These are phyloP conservation scores for Mactra quadrangularis DNA, from an alignment of 1,140 invertebrate genomes.

Conservation along the genomic window DNA sequence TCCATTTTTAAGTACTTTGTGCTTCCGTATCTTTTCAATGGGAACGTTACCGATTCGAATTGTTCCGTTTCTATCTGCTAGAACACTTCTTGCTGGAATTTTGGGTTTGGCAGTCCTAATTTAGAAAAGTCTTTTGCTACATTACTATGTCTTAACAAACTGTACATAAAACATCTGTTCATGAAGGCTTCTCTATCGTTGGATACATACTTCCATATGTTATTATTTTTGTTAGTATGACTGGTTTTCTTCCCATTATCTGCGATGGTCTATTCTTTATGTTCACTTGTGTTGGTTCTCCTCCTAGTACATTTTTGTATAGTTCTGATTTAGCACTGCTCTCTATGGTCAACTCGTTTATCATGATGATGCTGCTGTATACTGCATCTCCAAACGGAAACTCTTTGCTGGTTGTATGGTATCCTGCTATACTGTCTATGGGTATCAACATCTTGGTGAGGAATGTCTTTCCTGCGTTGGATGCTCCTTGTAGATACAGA, in stretches of 20 bases:
- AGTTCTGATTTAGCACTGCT: background rate
- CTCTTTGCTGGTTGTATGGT: slow-evolving; percentile 10
- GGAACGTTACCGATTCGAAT: no score
- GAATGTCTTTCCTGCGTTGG: slow-evolving; percentile 36
- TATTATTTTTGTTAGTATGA: background rate
- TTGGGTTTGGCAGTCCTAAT: no score
- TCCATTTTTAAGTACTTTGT: no score
- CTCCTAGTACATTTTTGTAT: slow-evolving; percentile 33
- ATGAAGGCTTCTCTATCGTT: background rate
- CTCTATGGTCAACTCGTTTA: slow-evolving; percentile 27
- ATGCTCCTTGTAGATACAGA: slow-evolving; percentile 7
- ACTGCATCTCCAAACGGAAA: slow-evolving; percentile 19
- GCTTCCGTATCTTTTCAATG: no score
- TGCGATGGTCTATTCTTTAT: background rate
- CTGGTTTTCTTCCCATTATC: slow-evolving; percentile 6
- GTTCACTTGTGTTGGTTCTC: background rate
- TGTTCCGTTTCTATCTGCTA: no score
- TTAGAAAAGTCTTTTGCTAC: no score
- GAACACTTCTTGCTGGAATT: no score
- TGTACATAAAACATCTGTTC: slow-evolving; percentile 10
- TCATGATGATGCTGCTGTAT: background rate
- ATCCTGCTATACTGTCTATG: background rate
- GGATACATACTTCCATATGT: slow-evolving; percentile 28
- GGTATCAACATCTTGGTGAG: background rate
- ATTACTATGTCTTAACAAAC: background rate